Percentiles rank a stretch among this genome's conserved stretches.
phyloP scores from a whole-genome alignment of 2,888 invertebrate genomes.

The Archips xylosteana region DNA sequence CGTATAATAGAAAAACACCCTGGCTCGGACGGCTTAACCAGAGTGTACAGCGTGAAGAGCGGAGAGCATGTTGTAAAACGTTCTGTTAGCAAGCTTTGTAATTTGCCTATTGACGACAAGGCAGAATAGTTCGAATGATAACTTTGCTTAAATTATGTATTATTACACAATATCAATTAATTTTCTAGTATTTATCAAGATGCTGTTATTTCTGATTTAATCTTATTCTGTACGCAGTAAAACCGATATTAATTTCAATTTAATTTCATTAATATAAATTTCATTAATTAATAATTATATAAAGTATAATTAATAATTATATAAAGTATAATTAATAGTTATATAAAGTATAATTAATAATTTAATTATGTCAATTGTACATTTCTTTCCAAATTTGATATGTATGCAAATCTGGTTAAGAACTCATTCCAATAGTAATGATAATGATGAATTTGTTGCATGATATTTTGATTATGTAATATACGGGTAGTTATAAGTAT shows the following conservation, averaged over 20 bases:
- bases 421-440: neutral
- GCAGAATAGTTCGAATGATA: neutral
- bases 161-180: neutral
- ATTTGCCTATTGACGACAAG: slow-evolving; percentile 8
- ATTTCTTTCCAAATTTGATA: neutral
- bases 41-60: slow-evolving; percentile 24
- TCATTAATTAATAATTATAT: neutral
- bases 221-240: no score
- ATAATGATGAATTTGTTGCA: no score
- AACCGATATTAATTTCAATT: no score
- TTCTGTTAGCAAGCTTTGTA: slow-evolving; percentile 20
- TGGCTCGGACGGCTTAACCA: slow-evolving; percentile 9
- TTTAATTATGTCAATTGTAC: neutral
- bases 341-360: no score
- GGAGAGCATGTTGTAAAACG: slow-evolving; percentile 12
- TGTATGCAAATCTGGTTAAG: slow-evolving; percentile 3
- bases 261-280: neutral
- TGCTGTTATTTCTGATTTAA: no score
- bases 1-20: slow-evolving; percentile 12
- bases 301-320: no score
- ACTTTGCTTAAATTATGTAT: neutral
- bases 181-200: neutral
- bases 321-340: no score
- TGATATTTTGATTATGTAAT: no score
- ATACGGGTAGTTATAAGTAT: no score